Evolutionary conservation across 2,797 vertebrate genomes (phyloP).

Genomic region (Microcaecilia unicolor): DNA sequence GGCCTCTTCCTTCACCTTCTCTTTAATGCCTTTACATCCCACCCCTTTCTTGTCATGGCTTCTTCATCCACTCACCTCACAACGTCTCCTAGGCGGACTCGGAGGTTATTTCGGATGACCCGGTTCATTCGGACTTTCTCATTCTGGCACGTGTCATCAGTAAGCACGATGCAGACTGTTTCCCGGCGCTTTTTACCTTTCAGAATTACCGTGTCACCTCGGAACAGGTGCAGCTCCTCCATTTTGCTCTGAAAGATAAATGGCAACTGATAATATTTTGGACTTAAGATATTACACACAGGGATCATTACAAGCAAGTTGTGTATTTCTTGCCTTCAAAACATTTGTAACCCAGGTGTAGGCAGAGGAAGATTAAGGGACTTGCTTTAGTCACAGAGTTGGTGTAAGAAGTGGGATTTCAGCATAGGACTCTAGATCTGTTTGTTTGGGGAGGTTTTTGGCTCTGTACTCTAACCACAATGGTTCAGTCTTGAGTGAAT

Average conservation of each 20-base stretch:
- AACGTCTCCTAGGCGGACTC: conserved; percentile 59
- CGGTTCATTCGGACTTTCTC: conserved; percentile 57
- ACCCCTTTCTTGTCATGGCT: too few relatives aligned
- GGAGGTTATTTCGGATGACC: conserved; percentile 59
- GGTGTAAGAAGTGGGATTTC: too few relatives aligned
- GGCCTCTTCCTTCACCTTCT: neutral
- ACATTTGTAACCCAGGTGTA: too few relatives aligned
- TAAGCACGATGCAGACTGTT: conserved; percentile 58
- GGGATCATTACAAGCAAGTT: neutral
- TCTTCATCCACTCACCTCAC: conserved; percentile 41
- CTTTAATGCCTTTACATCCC: neutral
- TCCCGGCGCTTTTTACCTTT: conserved; percentile 52
- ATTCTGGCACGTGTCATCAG: conserved; percentile 41
- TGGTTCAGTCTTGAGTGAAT: too few relatives aligned
- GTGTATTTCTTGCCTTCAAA: fast-evolving
- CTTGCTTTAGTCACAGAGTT: too few relatives aligned
- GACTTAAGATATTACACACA: neutral
- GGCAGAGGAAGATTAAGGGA: too few relatives aligned
- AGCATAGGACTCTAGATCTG: too few relatives aligned
- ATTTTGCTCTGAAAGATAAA: conserved; percentile 55
- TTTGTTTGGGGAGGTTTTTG: too few relatives aligned
- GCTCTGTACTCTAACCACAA: too few relatives aligned
- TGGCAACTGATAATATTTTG: too few relatives aligned
- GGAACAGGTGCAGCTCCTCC: conserved; percentile 64
- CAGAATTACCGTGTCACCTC: conserved; percentile 59